A percentile compares a stretch with the other conserved stretches of the same genome.
These are phyloP conservation scores for Limnephilus rhombicus DNA, from an alignment of 2,888 invertebrate species.

Conservation along the genomic window DNA sequence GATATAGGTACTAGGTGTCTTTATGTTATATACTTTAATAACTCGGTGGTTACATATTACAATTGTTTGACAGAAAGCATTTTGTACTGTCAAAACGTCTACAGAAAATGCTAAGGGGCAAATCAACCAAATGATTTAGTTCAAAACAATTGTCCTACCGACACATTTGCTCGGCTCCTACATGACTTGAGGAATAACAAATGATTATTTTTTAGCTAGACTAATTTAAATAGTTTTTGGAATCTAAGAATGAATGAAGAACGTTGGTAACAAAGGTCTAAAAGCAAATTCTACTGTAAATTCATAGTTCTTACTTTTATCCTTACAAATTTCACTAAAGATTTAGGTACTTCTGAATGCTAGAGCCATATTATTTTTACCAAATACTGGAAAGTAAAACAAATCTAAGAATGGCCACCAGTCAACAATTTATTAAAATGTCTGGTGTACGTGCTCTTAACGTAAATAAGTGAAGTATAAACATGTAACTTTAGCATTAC, in stretches of 20 bases:
- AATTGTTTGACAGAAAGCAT: neutral
- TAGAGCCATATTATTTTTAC: slow-evolving; percentile 26
- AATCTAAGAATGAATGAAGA: neutral
- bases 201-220: neutral
- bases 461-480: slow-evolving; percentile 47
- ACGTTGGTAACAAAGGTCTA: neutral
- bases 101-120: neutral
- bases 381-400: slow-evolving; percentile 27
- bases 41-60: neutral
- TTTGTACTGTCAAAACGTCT: neutral
- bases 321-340: neutral
- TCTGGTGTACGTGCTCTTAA: slow-evolving; percentile 55
- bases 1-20: slow-evolving; percentile 33
- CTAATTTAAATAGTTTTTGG: neutral
- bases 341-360: slow-evolving; percentile 51
- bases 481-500: slow-evolving; percentile 35
- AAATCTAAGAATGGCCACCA: slow-evolving; percentile 50
- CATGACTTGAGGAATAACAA: neutral
- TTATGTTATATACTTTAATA: neutral
- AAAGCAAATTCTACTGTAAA: neutral
- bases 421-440: slow-evolving; percentile 52
- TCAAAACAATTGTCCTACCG: neutral
- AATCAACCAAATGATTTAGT: neutral
- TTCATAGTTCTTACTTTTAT: neutral
- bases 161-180: too few relatives aligned